Evolutionary conservation across 2,797 vertebrate species (phyloP).

Genomic region (Syngnathus acus): DNA sequence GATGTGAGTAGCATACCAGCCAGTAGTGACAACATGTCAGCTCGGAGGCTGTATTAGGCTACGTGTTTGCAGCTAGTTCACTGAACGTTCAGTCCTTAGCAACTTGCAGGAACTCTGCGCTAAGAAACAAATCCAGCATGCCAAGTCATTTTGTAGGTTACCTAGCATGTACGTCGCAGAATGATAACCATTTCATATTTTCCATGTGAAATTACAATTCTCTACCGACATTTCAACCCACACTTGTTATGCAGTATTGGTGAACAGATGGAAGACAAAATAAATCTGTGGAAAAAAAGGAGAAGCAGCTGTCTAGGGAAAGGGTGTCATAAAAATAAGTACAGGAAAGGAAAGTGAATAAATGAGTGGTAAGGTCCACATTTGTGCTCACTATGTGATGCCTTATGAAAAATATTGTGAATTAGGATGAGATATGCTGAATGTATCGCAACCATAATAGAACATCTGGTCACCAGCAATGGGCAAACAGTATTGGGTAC

Average conservation of each 20-base stretch:
- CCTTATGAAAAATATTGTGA: background rate
- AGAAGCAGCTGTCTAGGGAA: conserved; percentile 41
- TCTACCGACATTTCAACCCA: conserved; percentile 26
- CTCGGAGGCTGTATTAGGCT: conserved; percentile 40
- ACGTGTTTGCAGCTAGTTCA: conserved; percentile 38
- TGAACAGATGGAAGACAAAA: conserved; percentile 52
- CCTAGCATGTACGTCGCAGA: conserved; percentile 40
- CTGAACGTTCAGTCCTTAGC: conserved; percentile 42
- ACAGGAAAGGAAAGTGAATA: background rate
- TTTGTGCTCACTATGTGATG: conserved; percentile 1
- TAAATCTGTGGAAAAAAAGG: conserved; percentile 29
- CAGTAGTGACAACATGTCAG: conserved; percentile 38
- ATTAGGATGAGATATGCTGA: background rate
- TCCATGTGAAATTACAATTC: conserved; percentile 39
- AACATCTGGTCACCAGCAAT: conserved; percentile 21
- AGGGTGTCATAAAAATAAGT: conserved; percentile 14
- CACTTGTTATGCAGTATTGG: conserved; percentile 31
- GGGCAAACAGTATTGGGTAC: conserved; percentile 29
- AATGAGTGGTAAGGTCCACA: background rate
- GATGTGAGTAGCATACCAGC: conserved; percentile 67
- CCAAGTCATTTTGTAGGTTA: conserved; percentile 43
- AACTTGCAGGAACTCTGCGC: conserved; percentile 27
- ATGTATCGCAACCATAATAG: conserved; percentile 26
- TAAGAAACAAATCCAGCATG: conserved; percentile 45
- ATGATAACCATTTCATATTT: conserved; percentile 35